A percentile compares a stretch with the other conserved stretches of the same genome.
Conservation (phyloP, 2,113 vertebrate species). For the Haemorhous mexicanus region DNA sequence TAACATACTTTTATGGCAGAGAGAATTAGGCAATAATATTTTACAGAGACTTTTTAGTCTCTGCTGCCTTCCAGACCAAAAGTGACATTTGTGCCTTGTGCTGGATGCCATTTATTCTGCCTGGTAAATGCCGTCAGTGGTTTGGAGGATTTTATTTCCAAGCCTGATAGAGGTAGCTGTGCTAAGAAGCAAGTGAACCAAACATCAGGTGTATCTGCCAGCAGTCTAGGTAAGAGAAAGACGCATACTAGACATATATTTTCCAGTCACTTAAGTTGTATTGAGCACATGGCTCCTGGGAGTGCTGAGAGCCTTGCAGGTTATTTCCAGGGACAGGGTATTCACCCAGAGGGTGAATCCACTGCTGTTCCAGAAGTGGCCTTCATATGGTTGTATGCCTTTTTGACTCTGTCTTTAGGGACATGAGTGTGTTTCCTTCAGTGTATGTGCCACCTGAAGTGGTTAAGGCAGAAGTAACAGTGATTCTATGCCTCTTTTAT, state of each 20-base stretch:
- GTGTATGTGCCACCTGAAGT: not conserved
- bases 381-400: not conserved
- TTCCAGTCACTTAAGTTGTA: not conserved
- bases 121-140: not conserved
- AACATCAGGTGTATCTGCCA: not conserved
- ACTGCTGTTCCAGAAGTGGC: not conserved
- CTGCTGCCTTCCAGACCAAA: not conserved
- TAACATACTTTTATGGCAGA: not conserved
- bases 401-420: not conserved
- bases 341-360: not conserved
- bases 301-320: not conserved
- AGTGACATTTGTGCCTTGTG: not conserved
- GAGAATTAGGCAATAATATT: not conserved
- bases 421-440: not conserved
- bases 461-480: not conserved
- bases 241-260: accelerated
- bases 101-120: not conserved
- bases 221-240: not conserved
- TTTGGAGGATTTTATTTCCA: not conserved
- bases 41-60: not conserved
- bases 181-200: not conserved
- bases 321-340: not conserved
- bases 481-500: not conserved
- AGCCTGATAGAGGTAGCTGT: not conserved
- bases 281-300: not conserved